Evolutionary conservation across 2,888 invertebrate genomes (phyloP).

Genomic region (Phyllotreta cruciferae): DNA sequence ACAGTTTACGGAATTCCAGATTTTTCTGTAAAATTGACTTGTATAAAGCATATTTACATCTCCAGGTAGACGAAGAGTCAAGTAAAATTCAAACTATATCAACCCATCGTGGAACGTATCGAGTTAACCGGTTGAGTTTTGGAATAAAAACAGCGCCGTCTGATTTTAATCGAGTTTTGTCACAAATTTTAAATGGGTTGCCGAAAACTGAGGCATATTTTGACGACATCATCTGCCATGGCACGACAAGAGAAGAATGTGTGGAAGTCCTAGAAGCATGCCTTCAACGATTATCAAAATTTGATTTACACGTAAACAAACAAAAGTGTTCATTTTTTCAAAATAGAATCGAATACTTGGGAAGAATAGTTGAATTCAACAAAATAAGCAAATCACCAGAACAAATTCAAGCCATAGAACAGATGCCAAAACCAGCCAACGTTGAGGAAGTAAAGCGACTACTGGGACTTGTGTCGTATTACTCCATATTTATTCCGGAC

Average conservation of each 20-base stretch:
- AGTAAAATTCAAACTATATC: slow-evolving; percentile 42
- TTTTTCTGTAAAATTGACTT: slow-evolving; percentile 47
- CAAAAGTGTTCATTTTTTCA: slow-evolving; percentile 1
- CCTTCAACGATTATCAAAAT: slow-evolving; percentile 2
- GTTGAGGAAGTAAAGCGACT: not conserved
- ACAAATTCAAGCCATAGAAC: not conserved
- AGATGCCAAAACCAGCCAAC: slow-evolving; percentile 6
- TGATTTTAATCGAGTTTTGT: slow-evolving; percentile 41
- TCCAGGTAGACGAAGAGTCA: slow-evolving; percentile 38
- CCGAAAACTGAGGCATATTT: slow-evolving; percentile 36
- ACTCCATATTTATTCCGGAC: too few relatives aligned
- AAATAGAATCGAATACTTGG: slow-evolving; percentile 36
- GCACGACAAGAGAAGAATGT: slow-evolving; percentile 30
- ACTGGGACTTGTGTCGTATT: too few relatives aligned
- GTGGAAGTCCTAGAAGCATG: not conserved
- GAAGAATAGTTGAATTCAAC: slow-evolving; percentile 4
- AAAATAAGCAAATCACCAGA: slow-evolving; percentile 5
- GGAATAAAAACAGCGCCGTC: slow-evolving; percentile 43
- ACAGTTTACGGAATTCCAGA: slow-evolving; percentile 39
- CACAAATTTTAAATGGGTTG: slow-evolving; percentile 37
- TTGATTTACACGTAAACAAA: slow-evolving; percentile 6
- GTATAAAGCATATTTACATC: slow-evolving; percentile 46
- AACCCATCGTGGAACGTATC: slow-evolving; percentile 25
- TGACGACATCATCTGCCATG: slow-evolving; percentile 38
- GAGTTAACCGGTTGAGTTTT: slow-evolving; percentile 36